A percentile compares a stretch with the other conserved stretches of the same genome.
Evolutionary conservation across 2,888 invertebrate genomes (phyloP).

Genomic region (Sinopyrophorus schimmeli): DNA sequence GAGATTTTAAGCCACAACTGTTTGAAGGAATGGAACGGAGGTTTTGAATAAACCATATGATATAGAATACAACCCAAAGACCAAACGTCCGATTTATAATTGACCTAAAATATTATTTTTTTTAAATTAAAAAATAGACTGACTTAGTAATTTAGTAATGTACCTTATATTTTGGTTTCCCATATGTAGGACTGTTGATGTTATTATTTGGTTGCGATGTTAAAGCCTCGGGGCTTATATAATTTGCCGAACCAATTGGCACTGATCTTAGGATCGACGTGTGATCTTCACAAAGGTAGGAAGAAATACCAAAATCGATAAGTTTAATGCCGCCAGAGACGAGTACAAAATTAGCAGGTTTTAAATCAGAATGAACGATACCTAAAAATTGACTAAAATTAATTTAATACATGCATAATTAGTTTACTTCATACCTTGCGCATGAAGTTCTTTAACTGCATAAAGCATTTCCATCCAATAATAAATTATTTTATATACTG

Average conservation of each 20-base stretch:
- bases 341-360: conserved; percentile 94
- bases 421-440: conserved; percentile 64
- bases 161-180: conserved; percentile 58
- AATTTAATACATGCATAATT: neutral
- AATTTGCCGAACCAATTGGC: conserved; percentile 88
- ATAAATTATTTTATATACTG: conserved; percentile 77
- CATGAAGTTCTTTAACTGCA: conserved; percentile 89
- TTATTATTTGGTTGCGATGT: conserved; percentile 60
- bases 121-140: no score
- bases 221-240: conserved; percentile 94
- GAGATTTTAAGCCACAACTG: conserved; percentile 73
- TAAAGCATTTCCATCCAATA: conserved; percentile 95
- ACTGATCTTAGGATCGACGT: conserved; percentile 85
- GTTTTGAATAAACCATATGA: conserved; percentile 84
- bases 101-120: conserved; percentile 80
- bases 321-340: conserved; percentile 85
- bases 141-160: conserved; percentile 3
- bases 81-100: conserved; percentile 95
- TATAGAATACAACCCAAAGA: conserved; percentile 96
- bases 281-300: conserved; percentile 81
- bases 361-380: conserved; percentile 94
- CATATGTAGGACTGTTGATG: conserved; percentile 49
- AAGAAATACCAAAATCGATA: conserved; percentile 97
- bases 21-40: conserved; percentile 86
- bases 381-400: conserved; percentile 58